phyloP scores from a whole-genome alignment of 2,888 invertebrate genomes.

The Patella ulyssiponensis region DNA sequence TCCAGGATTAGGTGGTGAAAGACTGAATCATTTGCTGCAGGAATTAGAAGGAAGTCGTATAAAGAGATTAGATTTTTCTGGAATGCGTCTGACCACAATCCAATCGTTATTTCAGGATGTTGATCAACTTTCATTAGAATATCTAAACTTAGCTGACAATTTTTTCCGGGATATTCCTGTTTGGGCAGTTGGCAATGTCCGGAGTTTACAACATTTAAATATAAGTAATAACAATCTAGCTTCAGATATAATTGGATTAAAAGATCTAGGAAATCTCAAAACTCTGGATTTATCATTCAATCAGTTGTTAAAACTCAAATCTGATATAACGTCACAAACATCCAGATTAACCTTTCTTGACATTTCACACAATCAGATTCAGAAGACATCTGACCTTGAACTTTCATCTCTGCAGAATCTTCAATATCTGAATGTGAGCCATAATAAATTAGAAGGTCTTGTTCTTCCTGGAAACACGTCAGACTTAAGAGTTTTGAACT shows the following conservation, averaged over 20 bases:
- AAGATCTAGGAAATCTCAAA: constrained; percentile 23
- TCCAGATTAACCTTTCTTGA: constrained; percentile 33
- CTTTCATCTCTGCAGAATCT: constrained; percentile 33
- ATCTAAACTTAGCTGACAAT: constrained; percentile 48
- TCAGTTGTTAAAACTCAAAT: constrained; percentile 23
- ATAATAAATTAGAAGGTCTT: constrained; percentile 31
- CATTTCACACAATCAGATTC: constrained; percentile 40
- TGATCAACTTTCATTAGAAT: constrained; percentile 33
- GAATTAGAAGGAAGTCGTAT: constrained; percentile 39
- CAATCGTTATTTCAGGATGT: constrained; percentile 33
- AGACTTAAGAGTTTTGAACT: constrained; percentile 33
- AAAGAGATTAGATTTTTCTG: constrained; percentile 34
- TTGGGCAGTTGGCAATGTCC: constrained; percentile 41
- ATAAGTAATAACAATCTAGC: constrained; percentile 45
- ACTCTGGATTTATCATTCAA: constrained; percentile 26
- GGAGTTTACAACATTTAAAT: constrained; percentile 41
- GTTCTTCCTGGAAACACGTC: constrained; percentile 36
- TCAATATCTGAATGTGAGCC: constrained; percentile 37
- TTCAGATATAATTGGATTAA: constrained; percentile 12
- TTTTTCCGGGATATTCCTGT: constrained; percentile 28
- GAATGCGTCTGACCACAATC: constrained; percentile 33
- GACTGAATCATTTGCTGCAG: constrained; percentile 36
- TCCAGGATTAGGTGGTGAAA: constrained; percentile 31
- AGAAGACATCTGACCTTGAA: constrained; percentile 12
- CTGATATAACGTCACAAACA: constrained; percentile 28